Evolutionary conservation across 30 jellyfish, hydroid and myxozoan genomes (phyloP).

Genomic region (Aurelia sp.): DNA sequence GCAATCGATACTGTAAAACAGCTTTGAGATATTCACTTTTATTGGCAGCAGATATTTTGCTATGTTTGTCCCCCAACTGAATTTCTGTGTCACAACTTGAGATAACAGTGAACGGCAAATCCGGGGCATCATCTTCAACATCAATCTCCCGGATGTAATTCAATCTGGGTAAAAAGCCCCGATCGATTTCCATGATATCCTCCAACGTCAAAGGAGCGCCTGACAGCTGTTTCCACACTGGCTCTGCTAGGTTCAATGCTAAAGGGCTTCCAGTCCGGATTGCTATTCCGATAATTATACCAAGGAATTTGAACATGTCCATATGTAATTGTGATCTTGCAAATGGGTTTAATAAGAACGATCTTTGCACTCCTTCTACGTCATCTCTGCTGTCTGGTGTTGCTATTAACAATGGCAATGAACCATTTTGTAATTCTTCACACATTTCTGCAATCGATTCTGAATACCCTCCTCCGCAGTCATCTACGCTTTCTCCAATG

Average conservation of each 20-base stretch:
- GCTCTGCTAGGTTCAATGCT: slow-evolving; percentile 83
- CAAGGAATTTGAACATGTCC: slow-evolving; percentile 80
- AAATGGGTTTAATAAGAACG: slow-evolving; percentile 70
- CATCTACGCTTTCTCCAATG: slow-evolving; percentile 94
- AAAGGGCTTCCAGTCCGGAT: slow-evolving; percentile 91
- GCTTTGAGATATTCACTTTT: slow-evolving; percentile 53
- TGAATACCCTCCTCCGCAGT: slow-evolving; percentile 97
- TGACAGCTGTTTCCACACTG: slow-evolving; percentile 88
- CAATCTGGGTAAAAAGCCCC: slow-evolving; percentile 74
- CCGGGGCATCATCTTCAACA: slow-evolving; percentile 43
- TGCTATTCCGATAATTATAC: slow-evolving; percentile 85
- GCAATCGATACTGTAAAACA: slow-evolving; percentile 57
- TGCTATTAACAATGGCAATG: slow-evolving; percentile 73
- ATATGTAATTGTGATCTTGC: slow-evolving; percentile 50
- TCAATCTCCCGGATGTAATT: slow-evolving; percentile 58
- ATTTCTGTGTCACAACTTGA: slow-evolving; percentile 58
- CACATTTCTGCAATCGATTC: slow-evolving; percentile 97
- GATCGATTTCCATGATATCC: slow-evolving; percentile 78
- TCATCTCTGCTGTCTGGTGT: slow-evolving; percentile 92
- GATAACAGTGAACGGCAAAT: slow-evolving; percentile 68
- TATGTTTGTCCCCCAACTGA: slow-evolving; percentile 44
- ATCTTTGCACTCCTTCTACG: slow-evolving; percentile 46
- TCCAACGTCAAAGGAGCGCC: slow-evolving; percentile 73
- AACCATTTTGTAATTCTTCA: slow-evolving; percentile 87
- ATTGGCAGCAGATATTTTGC: slow-evolving; percentile 50